Evolutionary conservation across 1,140 invertebrate genomes (phyloP).

Genomic region (Hyphantria cunea): DNA sequence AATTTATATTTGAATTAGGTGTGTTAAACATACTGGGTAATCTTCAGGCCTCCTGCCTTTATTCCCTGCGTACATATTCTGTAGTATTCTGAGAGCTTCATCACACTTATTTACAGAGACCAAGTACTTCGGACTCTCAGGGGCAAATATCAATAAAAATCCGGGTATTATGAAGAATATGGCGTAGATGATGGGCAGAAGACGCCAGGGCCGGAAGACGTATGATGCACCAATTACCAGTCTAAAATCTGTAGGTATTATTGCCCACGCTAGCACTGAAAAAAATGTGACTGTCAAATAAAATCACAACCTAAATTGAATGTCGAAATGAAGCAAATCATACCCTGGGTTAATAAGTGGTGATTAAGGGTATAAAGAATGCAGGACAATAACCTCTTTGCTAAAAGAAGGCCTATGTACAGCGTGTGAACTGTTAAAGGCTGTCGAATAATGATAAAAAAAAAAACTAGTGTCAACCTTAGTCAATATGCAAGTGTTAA

Average conservation of each 20-base stretch:
- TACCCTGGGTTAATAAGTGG: too few relatives aligned
- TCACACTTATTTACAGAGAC: conserved; percentile 84
- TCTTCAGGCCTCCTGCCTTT: conserved; percentile 70
- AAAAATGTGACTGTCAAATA: too few relatives aligned
- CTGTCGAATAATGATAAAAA: too few relatives aligned
- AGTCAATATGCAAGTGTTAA: too few relatives aligned
- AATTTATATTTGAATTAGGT: too few relatives aligned
- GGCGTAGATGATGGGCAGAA: conserved; percentile 80
- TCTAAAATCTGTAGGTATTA: conserved; percentile 83
- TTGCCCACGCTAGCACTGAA: conserved; percentile 84
- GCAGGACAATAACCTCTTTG: too few relatives aligned
- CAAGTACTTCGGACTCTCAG: conserved; percentile 91
- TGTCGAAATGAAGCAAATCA: too few relatives aligned
- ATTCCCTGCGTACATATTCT: conserved; percentile 84
- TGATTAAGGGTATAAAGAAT: too few relatives aligned
- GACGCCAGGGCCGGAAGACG: conserved; percentile 84
- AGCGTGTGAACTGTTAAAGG: too few relatives aligned
- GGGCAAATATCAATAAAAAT: conserved; percentile 79
- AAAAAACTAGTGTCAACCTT: too few relatives aligned
- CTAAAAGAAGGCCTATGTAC: too few relatives aligned
- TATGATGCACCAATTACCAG: conserved; percentile 66
- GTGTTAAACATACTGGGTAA: conserved; percentile 55
- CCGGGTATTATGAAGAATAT: conserved; percentile 72
- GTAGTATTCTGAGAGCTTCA: conserved; percentile 83
- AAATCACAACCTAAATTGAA: too few relatives aligned